Evolutionary conservation across 2,113 vertebrate genomes (phyloP), one percentile per base, ranked within the genome.

Genomic region (Acinonyx jubatus): DNA sequence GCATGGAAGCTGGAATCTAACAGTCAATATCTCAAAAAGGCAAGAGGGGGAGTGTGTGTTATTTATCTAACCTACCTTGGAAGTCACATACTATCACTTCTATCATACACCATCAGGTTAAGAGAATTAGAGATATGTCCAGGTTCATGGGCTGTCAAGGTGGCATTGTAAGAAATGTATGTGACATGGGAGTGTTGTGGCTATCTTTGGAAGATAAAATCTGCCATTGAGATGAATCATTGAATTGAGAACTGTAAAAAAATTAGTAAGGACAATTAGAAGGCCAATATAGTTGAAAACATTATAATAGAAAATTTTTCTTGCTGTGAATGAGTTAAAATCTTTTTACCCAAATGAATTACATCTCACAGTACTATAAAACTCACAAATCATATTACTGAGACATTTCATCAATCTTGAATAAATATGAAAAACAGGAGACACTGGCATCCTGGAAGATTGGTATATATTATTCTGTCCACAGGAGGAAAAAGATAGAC

Each of bases 161-260:
- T 82, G 52, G 87, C 3, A 33, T 63, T 79, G 38, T 78, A 79
- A 63, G 16, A 68, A 80, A 86, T 71, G 12, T 15, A 45, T 4
- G 1, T 33, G n/a, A 21, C 7, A 15, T 7, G 55, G 33, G 52
- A 96, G 1, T 65, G 96, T 69, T 78, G 38, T 91, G 71, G 3
- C 3, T 91, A 18, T 73, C n/a, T 90, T 84, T 91, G 38, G 76
- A 93, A 97, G 80, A 52, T 38, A 92, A 86, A 86, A 82, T 83
- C 14, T 96, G 14, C 12, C 11, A 36, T 29, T 41, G 63, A 89
- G 27, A 71, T 4, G 16, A 93, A 78, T 45, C 11, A 89, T 69
- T 95, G 93, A 52, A 33, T 29, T 94, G 4, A 91, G 90, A 90
- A 50, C 6, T 71, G 36, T 48, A 2, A 57, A 81, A 90, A 96